A percentile compares a stretch with the other conserved stretches of the same genome.
Conservation (phyloP, 2,113 vertebrate genomes). For the Apteryx mantelli region DNA sequence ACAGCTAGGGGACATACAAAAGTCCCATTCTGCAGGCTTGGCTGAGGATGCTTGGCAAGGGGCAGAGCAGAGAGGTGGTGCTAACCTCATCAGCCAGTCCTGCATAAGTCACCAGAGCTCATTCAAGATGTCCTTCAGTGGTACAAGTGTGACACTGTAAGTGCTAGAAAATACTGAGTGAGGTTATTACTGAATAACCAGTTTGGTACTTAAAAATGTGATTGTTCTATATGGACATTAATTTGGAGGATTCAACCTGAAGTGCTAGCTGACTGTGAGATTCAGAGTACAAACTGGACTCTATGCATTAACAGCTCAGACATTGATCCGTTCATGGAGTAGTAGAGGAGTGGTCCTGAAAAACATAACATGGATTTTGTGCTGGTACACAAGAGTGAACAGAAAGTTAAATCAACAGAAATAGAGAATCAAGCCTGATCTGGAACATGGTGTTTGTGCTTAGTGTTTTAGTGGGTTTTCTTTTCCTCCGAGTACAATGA, state of each 20-base stretch:
- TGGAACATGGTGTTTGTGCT: neutral
- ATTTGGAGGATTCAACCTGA: neutral
- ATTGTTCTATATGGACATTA: neutral
- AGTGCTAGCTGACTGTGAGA: neutral
- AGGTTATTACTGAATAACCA: neutral
- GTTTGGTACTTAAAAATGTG: neutral
- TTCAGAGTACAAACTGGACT: neutral
- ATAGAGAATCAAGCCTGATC: neutral
- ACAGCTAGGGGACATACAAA: neutral
- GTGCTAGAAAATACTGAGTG: neutral
- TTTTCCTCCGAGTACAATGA: neutral
- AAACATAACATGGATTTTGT: neutral
- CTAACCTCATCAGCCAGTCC: neutral
- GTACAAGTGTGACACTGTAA: neutral
- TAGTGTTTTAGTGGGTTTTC: slow-evolving; percentile 17
- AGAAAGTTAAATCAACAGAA: slow-evolving; percentile 8
- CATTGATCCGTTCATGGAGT: neutral
- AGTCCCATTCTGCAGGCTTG: neutral
- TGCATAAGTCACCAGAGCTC: neutral
- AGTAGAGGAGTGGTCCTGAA: neutral
- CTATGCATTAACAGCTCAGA: neutral
- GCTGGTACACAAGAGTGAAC: neutral
- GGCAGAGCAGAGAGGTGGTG: neutral
- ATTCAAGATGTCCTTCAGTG: neutral
- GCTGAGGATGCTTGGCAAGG: neutral